phyloP scores from a whole-genome alignment of 2,797 vertebrate genomes.

The Lagodon rhomboides region DNA sequence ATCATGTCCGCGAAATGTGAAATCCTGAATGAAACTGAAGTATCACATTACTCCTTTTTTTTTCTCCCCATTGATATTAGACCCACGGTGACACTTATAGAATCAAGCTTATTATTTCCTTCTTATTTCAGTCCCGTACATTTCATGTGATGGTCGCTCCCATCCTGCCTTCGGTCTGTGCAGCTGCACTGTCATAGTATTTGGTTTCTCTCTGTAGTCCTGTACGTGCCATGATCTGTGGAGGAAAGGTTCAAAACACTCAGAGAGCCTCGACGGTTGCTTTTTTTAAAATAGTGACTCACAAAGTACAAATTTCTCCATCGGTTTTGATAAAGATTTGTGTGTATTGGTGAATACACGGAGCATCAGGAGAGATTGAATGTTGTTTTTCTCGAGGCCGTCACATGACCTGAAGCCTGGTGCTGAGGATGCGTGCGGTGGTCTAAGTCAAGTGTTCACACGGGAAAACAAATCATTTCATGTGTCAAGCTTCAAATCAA shows the following conservation, averaged over 20 bases:
- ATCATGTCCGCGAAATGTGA: slow-evolving; percentile 62
- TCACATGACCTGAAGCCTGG: slow-evolving; percentile 62
- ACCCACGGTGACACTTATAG: slow-evolving; percentile 9
- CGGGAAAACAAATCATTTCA: slow-evolving; percentile 32
- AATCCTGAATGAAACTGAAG: slow-evolving; percentile 34
- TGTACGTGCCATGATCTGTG: slow-evolving; percentile 59
- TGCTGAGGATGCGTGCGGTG: slow-evolving; percentile 53
- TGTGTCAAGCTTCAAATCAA: slow-evolving; percentile 57
- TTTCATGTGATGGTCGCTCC: slow-evolving; percentile 37
- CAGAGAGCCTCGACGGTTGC: slow-evolving; percentile 25
- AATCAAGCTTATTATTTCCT: neutral
- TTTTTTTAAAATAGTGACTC: slow-evolving; percentile 47
- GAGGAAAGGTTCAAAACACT: slow-evolving; percentile 2
- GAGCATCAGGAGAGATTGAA: slow-evolving; percentile 57
- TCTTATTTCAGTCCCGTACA: slow-evolving; percentile 35
- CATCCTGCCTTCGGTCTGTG: slow-evolving; percentile 50
- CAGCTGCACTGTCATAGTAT: slow-evolving; percentile 37
- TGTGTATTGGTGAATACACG: slow-evolving; percentile 22
- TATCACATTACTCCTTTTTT: neutral
- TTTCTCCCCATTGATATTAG: neutral
- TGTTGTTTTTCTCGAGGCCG: slow-evolving; percentile 56
- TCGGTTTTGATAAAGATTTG: slow-evolving; percentile 1
- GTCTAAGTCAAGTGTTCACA: slow-evolving; percentile 38
- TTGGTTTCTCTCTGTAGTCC: slow-evolving; percentile 47
- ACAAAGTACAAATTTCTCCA: slow-evolving; percentile 12